These are phyloP conservation scores for Drosophila lutescens DNA, from an alignment of 2,888 invertebrate genomes.

Conservation along the genomic window DNA sequence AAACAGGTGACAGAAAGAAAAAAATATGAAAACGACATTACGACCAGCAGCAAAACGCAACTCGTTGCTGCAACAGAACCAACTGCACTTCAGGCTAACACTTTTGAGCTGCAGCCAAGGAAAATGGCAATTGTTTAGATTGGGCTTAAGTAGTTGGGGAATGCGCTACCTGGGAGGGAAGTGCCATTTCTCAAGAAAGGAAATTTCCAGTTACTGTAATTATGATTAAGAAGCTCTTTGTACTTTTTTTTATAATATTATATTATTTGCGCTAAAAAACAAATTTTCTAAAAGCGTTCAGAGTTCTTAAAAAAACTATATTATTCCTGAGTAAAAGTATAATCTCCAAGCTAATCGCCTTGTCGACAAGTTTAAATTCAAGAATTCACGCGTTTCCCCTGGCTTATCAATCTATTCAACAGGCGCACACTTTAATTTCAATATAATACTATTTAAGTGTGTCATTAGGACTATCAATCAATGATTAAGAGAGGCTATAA, in stretches of 20 bases:
- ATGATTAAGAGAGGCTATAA: not conserved
- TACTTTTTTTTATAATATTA: too few relatives aligned
- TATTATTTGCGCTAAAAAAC: too few relatives aligned
- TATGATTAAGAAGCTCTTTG: too few relatives aligned
- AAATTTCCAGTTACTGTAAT: not conserved
- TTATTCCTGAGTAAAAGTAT: not conserved
- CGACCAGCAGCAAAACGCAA: slow-evolving; percentile 28
- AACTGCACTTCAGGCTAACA: slow-evolving; percentile 61
- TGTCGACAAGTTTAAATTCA: not conserved
- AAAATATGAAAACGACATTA: slow-evolving; percentile 38
- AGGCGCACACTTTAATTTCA: slow-evolving; percentile 13
- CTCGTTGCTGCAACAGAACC: slow-evolving; percentile 41
- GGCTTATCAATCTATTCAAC: slow-evolving; percentile 5
- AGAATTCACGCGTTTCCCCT: not conserved
- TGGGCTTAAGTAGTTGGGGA: slow-evolving; percentile 1
- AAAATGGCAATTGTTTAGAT: slow-evolving; percentile 5
- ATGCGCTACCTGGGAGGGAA: slow-evolving; percentile 11
- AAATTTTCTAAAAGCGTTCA: too few relatives aligned
- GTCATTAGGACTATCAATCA: slow-evolving; percentile 17
- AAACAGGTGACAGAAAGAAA: slow-evolving; percentile 69
- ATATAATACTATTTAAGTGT: slow-evolving; percentile 23
- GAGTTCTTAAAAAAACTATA: not conserved
- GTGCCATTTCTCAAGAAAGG: not conserved
- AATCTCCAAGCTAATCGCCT: not conserved
- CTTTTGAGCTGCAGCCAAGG: slow-evolving; percentile 52